These are phyloP conservation scores for Tragelaphus scriptus DNA, from an alignment of 2,113 vertebrate species.

Conservation along the genomic window DNA sequence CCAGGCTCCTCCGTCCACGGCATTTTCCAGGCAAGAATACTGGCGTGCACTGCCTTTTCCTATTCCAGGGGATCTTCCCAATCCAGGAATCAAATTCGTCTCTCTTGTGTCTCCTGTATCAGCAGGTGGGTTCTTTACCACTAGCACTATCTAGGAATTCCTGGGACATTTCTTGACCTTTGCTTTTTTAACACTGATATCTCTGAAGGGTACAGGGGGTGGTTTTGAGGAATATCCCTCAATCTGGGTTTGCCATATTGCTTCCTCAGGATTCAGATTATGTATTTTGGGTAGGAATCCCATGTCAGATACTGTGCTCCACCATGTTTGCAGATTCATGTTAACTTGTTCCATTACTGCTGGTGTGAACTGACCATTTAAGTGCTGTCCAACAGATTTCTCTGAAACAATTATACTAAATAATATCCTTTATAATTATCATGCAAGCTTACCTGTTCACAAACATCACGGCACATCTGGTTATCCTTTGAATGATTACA, in stretches of 20 bases:
- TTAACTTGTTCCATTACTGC: neutral
- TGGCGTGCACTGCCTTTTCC: neutral
- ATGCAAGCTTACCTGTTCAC: conserved; percentile 89
- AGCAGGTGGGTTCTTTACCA: neutral
- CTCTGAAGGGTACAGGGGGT: neutral
- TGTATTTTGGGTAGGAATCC: neutral
- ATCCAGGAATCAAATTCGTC: neutral
- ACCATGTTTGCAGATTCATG: neutral
- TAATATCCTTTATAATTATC: neutral
- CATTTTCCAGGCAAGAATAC: neutral
- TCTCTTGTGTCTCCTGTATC: neutral
- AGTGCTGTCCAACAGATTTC: neutral
- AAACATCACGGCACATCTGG: conserved; percentile 93
- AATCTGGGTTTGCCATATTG: neutral
- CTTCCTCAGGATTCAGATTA: neutral
- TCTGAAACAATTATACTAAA: conserved; percentile 7
- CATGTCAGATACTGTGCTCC: neutral
- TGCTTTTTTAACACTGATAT: neutral
- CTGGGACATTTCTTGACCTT: neutral
- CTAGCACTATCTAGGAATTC: neutral
- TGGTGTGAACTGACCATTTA: neutral
- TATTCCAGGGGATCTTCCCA: neutral
- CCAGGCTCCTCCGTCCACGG: neutral
- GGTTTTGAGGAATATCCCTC: neutral
- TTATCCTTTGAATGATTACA: conserved; percentile 91